Evolutionary conservation across 2,113 vertebrate genomes (phyloP).

Genomic region (Oncorhynchus mykiss): DNA sequence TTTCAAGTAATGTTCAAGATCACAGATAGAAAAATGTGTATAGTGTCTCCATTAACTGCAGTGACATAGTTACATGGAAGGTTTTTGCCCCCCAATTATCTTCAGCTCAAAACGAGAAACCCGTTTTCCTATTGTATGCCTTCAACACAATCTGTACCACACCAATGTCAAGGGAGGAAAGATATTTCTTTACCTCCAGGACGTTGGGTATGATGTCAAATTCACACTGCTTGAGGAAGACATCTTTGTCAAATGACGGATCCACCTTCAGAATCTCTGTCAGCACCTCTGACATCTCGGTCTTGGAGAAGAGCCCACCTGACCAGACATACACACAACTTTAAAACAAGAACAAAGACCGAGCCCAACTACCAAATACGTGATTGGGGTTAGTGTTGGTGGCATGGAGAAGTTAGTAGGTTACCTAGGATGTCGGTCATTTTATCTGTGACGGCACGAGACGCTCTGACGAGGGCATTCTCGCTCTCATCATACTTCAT

Average conservation of each 20-base stretch:
- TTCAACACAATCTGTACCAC: no score
- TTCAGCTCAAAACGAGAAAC: no score
- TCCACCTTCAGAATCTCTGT: conserved; percentile 93
- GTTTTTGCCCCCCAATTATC: no score
- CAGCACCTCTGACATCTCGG: conserved; percentile 94
- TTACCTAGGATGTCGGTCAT: conserved; percentile 89
- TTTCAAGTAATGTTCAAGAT: no score
- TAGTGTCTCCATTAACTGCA: no score
- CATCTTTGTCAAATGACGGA: conserved; percentile 90
- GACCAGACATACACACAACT: not conserved
- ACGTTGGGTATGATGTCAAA: conserved; percentile 93
- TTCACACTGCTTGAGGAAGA: conserved; percentile 89
- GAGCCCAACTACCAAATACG: not conserved
- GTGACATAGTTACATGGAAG: no score
- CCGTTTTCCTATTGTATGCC: no score
- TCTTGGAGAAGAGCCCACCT: conserved; percentile 97
- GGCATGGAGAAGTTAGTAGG: not conserved
- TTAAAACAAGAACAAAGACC: not conserved
- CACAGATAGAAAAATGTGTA: no score
- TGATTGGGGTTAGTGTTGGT: not conserved
- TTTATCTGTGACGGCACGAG: conserved; percentile 88
- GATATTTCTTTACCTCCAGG: conserved; percentile 81
- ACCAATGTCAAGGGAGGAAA: not conserved
- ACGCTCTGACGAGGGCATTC: conserved; percentile 87
- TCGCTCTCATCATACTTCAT: conserved; percentile 98